A percentile compares a stretch with the other conserved stretches of the same genome.
phyloP scores from a whole-genome alignment of 2,888 invertebrate species.

The Eristalis intricaria region DNA sequence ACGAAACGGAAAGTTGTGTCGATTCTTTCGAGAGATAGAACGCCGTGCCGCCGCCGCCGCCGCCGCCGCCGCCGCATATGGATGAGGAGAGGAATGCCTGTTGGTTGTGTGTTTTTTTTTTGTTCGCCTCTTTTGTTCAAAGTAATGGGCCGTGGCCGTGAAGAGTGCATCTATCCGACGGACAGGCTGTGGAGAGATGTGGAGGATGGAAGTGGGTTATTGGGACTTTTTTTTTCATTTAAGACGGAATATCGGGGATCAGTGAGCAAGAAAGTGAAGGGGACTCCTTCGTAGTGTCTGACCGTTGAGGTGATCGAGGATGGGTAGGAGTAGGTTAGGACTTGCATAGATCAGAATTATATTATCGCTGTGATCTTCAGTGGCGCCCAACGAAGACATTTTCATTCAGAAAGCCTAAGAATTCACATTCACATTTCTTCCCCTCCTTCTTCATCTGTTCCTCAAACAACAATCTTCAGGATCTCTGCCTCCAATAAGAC shows the following conservation, averaged over 20 bases:
- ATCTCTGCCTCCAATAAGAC: too few species aligned
- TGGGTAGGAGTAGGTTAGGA: too few species aligned
- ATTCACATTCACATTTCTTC: too few species aligned
- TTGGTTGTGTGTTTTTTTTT: neutral
- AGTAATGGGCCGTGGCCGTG: neutral
- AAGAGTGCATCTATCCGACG: conserved; percentile 27
- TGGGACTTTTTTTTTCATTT: conserved; percentile 14
- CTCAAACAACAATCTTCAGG: too few species aligned
- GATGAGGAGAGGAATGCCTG: neutral
- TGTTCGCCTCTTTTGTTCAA: neutral
- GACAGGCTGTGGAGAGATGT: neutral
- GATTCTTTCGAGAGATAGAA: conserved; percentile 39
- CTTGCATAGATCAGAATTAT: too few species aligned
- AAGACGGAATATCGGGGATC: neutral
- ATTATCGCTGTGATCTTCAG: too few species aligned
- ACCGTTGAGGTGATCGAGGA: too few species aligned
- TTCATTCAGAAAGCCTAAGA: too few species aligned
- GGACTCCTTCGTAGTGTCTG: neutral
- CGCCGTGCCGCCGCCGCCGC: too few species aligned
- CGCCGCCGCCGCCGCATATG: conserved; percentile 11
- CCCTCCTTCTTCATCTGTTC: too few species aligned
- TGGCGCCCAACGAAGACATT: too few species aligned
- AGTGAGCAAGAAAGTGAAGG: neutral
- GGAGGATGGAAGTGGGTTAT: conserved; percentile 41
- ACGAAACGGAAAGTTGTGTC: conserved; percentile 69